A percentile compares a stretch with the other conserved stretches of the same genome.
These are phyloP conservation scores for Pemphredon lugubris DNA, from an alignment of 2,888 invertebrate species.

Conservation along the genomic window DNA sequence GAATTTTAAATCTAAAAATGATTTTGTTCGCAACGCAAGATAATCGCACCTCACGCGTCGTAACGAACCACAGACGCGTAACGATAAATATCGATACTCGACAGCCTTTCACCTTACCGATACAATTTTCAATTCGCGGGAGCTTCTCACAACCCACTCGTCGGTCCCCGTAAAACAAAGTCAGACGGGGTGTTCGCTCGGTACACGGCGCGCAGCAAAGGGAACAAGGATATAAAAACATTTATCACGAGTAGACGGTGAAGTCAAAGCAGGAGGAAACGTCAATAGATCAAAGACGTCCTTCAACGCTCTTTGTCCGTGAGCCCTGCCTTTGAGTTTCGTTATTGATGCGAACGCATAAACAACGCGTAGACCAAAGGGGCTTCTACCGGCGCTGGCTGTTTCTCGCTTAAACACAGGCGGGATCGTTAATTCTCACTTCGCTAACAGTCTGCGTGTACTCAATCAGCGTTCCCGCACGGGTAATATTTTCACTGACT, in stretches of 20 bases:
- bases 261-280: slow-evolving; percentile 13
- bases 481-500: not conserved
- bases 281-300: slow-evolving; percentile 56
- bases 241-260: slow-evolving; percentile 42
- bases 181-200: not conserved
- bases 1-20: too few species aligned
- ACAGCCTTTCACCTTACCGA: not conserved
- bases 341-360: slow-evolving; percentile 49
- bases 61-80: too few species aligned
- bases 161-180: not conserved
- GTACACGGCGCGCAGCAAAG: slow-evolving; percentile 13
- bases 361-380: slow-evolving; percentile 40
- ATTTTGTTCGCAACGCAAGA: too few species aligned
- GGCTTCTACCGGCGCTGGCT: slow-evolving; percentile 30
- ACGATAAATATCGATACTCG: not conserved
- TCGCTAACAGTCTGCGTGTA: too few species aligned
- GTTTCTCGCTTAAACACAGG: slow-evolving; percentile 15
- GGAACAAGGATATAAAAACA: slow-evolving; percentile 47
- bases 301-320: slow-evolving; percentile 39
- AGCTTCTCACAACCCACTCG: not conserved
- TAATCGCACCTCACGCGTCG: too few species aligned
- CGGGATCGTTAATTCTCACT: slow-evolving; percentile 49
- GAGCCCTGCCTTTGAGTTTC: slow-evolving; percentile 36
- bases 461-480: not conserved
- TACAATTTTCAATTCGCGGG: not conserved